Base-by-base conservation (phyloP, 1,140 invertebrate genomes). In the Zaprionus tsacasi region DNA sequence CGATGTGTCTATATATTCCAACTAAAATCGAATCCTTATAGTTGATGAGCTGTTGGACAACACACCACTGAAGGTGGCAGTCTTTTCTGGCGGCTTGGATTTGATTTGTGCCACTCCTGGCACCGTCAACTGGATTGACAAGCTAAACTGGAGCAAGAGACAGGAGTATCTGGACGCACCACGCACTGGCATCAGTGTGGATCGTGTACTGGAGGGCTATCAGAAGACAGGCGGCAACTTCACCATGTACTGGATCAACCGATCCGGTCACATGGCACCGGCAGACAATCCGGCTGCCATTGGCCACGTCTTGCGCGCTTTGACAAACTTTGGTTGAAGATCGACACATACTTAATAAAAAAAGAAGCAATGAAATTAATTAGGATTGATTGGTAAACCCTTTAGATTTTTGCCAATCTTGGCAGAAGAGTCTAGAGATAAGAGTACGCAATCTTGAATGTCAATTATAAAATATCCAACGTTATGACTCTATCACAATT, bases 181-280 rank as follows among this genome's bases (percentile, higher is more conserved):
- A 0, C 94, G 95, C 5, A 63, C 72, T 6, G 93, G 94, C 1
- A 93, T 96, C 13, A 93, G 93, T 78, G 94, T 95, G 72, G 83
- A 95, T 65, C 88, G 93, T 7, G 88, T 93, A 6, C 93, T 95
- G 40, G 95, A 95, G 79, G 96, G 95, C 11, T 96, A 96, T 76
- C 93, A 94, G 43, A 96, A 96, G 81, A 85, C 91, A 3, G 94
- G 94, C 63, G 94, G 94, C n/a, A 96, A 96, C 70, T 95, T 97
- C 50, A 92, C 93, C 30, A 95, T 97, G 90, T 97, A 95, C 86
- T 97, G 96, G 96, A 95, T 97, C 60, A 91, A 95, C n/a, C 93
- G 94, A 55, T 93, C 94, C 57, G 95, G 95, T n/a, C 95, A 95
- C 80, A 95, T 95, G 94, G 94, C 94, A 0, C 92, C 92, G 3